Conservation (phyloP, 2,797 vertebrate species). For the Acipenser ruthenus region DNA sequence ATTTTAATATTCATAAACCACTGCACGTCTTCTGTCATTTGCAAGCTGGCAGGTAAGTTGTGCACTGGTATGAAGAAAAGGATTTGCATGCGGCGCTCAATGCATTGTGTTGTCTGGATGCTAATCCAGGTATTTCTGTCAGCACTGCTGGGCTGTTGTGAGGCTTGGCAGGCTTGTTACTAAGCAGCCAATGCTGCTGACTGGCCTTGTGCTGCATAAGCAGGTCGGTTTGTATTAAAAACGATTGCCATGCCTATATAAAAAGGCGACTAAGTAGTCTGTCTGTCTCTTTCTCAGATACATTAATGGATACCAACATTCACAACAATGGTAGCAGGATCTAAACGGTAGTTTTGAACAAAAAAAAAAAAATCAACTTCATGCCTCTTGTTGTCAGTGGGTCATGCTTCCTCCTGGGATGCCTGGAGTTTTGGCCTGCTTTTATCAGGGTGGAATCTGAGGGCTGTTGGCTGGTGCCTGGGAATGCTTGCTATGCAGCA, state of each 20-base stretch:
- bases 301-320: too few relatives aligned
- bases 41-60: constrained; percentile 7
- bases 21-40: background rate
- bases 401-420: too few relatives aligned
- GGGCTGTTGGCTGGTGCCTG: constrained; percentile 47
- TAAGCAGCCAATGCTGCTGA: constrained; percentile 16
- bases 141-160: constrained; percentile 12
- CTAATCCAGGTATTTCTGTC: constrained; percentile 20
- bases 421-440: background rate
- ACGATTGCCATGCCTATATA: too few relatives aligned
- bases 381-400: too few relatives aligned
- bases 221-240: constrained; percentile 7
- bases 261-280: too few relatives aligned
- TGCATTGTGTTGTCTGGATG: constrained; percentile 19
- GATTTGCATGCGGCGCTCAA: constrained; percentile 19
- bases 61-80: constrained; percentile 7
- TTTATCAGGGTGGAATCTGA: constrained; percentile 43
- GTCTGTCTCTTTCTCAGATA: too few relatives aligned
- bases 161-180: constrained; percentile 17
- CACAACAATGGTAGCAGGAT: too few relatives aligned
- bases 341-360: too few relatives aligned
- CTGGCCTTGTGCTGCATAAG: constrained; percentile 12
- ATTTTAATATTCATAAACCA: too few relatives aligned
- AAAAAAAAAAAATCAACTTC: too few relatives aligned
- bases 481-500: constrained; percentile 28